Base-by-base conservation (phyloP, 2,113 vertebrate genomes). In the Gadus macrocephalus region DNA sequence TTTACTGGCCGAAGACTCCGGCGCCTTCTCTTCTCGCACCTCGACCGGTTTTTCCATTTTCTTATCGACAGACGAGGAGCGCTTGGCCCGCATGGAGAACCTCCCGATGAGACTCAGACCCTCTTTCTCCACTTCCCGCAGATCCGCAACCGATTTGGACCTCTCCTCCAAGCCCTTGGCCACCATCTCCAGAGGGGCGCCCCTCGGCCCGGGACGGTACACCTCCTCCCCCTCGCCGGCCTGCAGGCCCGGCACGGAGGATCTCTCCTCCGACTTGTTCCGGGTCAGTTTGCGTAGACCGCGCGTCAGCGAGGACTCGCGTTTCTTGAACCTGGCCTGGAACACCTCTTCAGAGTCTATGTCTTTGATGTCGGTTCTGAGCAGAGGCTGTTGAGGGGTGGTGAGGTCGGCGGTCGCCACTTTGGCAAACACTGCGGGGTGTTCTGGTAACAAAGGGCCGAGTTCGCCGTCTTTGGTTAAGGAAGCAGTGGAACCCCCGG, bases 311-410 rank as follows among this genome's bases (percentile, higher is more conserved):
- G 95, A 95, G 0, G 95, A 96, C 76, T 96, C 93, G 0, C 93
- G 91, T 67, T 94, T 93, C 82, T 97, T 98, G 84, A 98, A 98
- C 75, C 95, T 94, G n/a, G 96, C 93, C 79, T 98, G 94, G 2
- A 98, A 98, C 27, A 98, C 88, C 20, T 96, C 96, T 82, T 98
- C 94, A 0, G 97, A 98, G 73, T 95, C 94, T 0, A 98, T 92
- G 89, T 98, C 93, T 75, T 94, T 91, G 60, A 98, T 97, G 71
- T 92, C 90, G 15, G 81, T 81, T 66, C 90, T 71, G 62, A 89
- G 85, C 59, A 73, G 67, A 0, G 87, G 86, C n/a, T 79, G 85
- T 7, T 55, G 78, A 4, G 81, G 64, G 12, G 60, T 6, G 60
- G 70, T 65, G 66, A 8, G 42, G 16, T 74, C 49, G 27, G 64